Evolutionary conservation across 2,797 vertebrate species (phyloP), one percentile per base, ranked within the genome.

Genomic region (Okamejei kenojei): DNA sequence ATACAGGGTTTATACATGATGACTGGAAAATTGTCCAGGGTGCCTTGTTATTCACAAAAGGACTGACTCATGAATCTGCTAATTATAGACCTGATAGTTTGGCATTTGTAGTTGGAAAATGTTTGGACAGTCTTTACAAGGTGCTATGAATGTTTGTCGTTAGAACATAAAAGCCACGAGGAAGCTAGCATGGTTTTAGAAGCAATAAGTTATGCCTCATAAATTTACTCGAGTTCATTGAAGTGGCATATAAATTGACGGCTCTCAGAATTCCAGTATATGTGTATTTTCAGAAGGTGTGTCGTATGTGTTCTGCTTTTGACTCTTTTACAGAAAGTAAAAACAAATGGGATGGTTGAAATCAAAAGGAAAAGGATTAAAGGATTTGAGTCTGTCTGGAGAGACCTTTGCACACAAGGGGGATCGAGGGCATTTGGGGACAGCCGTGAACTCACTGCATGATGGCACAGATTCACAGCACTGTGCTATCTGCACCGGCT

Each of bases 1-100:
- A 58, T 82, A 82, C 80, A 82, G 45, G 80, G 80, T 29, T 82
- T 82, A 58, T 26, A 58, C 5, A 8, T 6, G 45, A 82, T 58
- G 45, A 58, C 45, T 82, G 80, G 80, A 82, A 82, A 82, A 82
- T 82, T 82, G 45, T 82, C 54, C 80, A 58, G 45, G 80, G 26
- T 26, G 45, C 11, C 45, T 58, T 58, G 45, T 26, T 82, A 58
- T 58, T 58, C 45, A 58, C 23, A 82, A 26, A 21, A 82, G 45
- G 80, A 58, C 26, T 58, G 80, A 82, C 45, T 11, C 11, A 7
- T 58, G 8, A 58, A 54, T 26, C 80, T 58, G 45, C 9, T 58
- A 58, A 82, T 82, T 82, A 58, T 82, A 58, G 80, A 58, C 38
- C 23, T 29, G 80, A 58, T 82, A 58, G 45, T 10, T 58, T 82